These are phyloP conservation scores for Barbus barbus DNA, from an alignment of 2,113 vertebrate species.

Conservation along the genomic window DNA sequence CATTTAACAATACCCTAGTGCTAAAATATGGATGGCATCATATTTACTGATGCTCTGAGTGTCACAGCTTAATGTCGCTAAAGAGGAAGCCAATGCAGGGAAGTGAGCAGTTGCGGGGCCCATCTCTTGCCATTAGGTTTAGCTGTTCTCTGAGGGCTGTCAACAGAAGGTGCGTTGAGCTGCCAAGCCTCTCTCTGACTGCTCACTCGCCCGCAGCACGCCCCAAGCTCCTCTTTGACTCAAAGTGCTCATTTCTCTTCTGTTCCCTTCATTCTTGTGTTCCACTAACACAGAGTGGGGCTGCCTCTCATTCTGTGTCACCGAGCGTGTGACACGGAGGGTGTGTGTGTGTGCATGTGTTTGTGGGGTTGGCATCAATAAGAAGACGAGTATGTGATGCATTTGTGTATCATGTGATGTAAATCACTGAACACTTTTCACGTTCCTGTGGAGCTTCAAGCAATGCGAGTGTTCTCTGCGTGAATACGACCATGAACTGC, in stretches of 20 bases:
- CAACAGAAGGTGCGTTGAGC: conserved; percentile 86
- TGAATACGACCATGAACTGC: not conserved
- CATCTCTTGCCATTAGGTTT: conserved; percentile 84
- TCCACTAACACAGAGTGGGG: conserved; percentile 67
- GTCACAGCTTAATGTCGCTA: conserved; percentile 74
- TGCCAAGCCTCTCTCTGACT: conserved; percentile 84
- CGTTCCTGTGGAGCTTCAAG: conserved; percentile 12
- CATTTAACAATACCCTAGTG: conserved; percentile 66
- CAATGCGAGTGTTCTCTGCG: not conserved
- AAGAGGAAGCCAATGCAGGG: conserved; percentile 70
- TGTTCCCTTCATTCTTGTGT: conserved; percentile 90
- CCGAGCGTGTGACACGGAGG: conserved; percentile 28
- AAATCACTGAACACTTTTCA: conserved; percentile 25
- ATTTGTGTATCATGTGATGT: conserved; percentile 39
- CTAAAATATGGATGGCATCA: conserved; percentile 70
- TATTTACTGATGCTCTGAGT: conserved; percentile 78
- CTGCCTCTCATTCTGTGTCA: conserved; percentile 46
- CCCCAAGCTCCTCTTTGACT: conserved; percentile 92
- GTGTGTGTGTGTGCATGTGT: conserved; percentile 46
- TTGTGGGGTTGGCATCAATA: conserved; percentile 37
- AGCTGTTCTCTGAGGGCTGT: conserved; percentile 89
- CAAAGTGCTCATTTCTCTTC: conserved; percentile 90
- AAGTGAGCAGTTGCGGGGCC: conserved; percentile 74
- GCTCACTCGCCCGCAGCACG: conserved; percentile 87
- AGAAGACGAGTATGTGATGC: conserved; percentile 22